Evolutionary conservation across 2,888 invertebrate genomes (phyloP).

Genomic region (Agrilus cyanescens): DNA sequence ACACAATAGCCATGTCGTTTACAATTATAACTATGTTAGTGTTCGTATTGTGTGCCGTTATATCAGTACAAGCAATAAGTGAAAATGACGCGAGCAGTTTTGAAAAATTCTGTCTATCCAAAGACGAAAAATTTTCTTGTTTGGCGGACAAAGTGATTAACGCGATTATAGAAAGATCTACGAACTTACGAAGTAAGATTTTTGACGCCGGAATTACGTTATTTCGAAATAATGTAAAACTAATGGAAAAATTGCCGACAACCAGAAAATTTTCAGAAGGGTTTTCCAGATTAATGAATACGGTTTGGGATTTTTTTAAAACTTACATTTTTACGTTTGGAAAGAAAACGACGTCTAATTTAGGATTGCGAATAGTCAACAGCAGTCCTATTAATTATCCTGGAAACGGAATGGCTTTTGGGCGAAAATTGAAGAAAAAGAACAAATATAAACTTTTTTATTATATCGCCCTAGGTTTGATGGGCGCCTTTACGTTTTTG

Average conservation of each 20-base stretch:
- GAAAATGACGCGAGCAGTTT: too few relatives aligned
- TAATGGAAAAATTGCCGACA: constrained; percentile 10
- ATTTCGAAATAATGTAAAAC: constrained; percentile 21
- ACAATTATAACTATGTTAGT: too few relatives aligned
- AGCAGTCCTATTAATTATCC: constrained; percentile 7
- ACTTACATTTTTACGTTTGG: constrained; percentile 52
- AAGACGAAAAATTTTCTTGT: constrained; percentile 21
- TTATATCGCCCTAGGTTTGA: constrained; percentile 30
- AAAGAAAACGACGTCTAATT: too few relatives aligned
- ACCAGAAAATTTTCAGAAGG: constrained; percentile 16
- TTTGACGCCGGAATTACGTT: constrained; percentile 28
- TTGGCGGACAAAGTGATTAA: constrained; percentile 27
- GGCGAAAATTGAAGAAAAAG: background rate
- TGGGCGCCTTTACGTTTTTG: constrained; percentile 47
- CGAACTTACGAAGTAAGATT: constrained; percentile 27
- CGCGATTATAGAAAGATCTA: constrained; percentile 26
- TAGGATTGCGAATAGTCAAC: background rate
- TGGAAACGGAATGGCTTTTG: constrained; percentile 2
- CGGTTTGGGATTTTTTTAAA: constrained; percentile 48
- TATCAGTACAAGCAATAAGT: too few relatives aligned
- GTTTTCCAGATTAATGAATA: constrained; percentile 35
- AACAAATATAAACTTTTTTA: too few relatives aligned
- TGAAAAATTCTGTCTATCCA: constrained; percentile 14
- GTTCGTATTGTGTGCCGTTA: too few relatives aligned
- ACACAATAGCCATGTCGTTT: too few relatives aligned